phyloP scores from a whole-genome alignment of 2,888 invertebrate genomes.

The Anorthoa munda region DNA sequence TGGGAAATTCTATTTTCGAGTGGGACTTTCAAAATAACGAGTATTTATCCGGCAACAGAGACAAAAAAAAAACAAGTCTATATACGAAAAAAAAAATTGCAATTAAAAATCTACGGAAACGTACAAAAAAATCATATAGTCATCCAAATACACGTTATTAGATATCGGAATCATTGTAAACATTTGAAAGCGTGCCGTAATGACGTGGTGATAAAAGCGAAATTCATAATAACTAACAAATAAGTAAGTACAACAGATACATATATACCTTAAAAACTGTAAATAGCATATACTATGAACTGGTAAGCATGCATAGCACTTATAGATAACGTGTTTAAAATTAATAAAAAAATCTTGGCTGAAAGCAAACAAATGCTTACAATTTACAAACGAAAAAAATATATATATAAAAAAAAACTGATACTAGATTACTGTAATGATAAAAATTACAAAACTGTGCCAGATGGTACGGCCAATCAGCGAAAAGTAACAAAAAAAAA shows the following conservation, averaged over 20 bases:
- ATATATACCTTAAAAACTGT: slow-evolving; percentile 84
- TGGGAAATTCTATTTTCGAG: neutral
- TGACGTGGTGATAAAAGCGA: slow-evolving; percentile 84
- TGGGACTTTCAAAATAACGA: neutral
- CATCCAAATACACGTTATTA: slow-evolving; percentile 83
- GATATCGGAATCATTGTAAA: slow-evolving; percentile 85
- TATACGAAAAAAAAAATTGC: slow-evolving; percentile 5
- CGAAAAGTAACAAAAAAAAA: neutral
- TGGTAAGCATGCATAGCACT: slow-evolving; percentile 91
- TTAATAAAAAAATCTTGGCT: slow-evolving; percentile 79
- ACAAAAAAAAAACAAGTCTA: slow-evolving; percentile 1
- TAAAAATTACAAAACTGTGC: slow-evolving; percentile 56
- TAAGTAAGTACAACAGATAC: slow-evolving; percentile 90
- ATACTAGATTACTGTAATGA: slow-evolving; percentile 66
- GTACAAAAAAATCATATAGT: slow-evolving; percentile 76
- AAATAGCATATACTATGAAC: slow-evolving; percentile 89
- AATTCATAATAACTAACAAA: slow-evolving; percentile 85
- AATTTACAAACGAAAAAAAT: slow-evolving; percentile 87
- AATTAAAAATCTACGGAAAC: slow-evolving; percentile 10
- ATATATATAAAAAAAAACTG: slow-evolving; percentile 56
- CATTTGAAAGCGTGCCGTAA: slow-evolving; percentile 91
- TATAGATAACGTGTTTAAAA: slow-evolving; percentile 75
- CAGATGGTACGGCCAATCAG: slow-evolving; percentile 38
- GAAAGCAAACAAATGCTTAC: slow-evolving; percentile 91
- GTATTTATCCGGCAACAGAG: neutral